phyloP scores from a whole-genome alignment of 2,797 vertebrate genomes.

The Geotrypetes seraphini region DNA sequence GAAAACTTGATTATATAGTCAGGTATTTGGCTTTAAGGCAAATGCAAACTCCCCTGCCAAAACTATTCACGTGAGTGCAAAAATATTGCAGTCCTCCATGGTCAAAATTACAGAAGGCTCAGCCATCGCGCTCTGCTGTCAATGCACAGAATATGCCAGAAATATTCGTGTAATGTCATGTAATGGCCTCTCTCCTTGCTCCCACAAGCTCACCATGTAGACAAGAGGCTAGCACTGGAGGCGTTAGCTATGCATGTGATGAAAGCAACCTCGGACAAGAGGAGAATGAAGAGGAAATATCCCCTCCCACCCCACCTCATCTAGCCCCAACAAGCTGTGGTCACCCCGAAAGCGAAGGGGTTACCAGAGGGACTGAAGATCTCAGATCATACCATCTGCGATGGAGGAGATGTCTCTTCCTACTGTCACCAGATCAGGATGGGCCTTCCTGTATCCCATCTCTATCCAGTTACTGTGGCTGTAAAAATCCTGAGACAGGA shows the following conservation, averaged over 20 bases:
- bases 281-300: not conserved
- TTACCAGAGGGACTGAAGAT: conserved; percentile 49
- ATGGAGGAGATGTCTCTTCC: conserved; percentile 55
- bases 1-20: too few species aligned
- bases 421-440: conserved; percentile 64
- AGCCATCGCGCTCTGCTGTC: too few species aligned
- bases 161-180: not conserved
- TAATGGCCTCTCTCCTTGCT: not conserved
- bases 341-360: conserved; percentile 43
- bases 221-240: too few species aligned
- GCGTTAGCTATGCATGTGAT: too few species aligned
- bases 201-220: not conserved
- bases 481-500: conserved; percentile 67
- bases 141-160: too few species aligned
- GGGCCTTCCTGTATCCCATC: conserved; percentile 56
- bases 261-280: not conserved
- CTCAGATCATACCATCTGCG: conserved; percentile 57
- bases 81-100: too few species aligned
- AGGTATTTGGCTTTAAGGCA: too few species aligned
- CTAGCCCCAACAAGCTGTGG: conserved; percentile 52
- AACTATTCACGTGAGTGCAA: too few species aligned
- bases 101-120: too few species aligned
- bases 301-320: not conserved
- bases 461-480: conserved; percentile 88
- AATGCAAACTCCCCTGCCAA: too few species aligned